Conservation (phyloP, 2,113 vertebrate genomes). For the Phalacrocorax aristotelis region DNA sequence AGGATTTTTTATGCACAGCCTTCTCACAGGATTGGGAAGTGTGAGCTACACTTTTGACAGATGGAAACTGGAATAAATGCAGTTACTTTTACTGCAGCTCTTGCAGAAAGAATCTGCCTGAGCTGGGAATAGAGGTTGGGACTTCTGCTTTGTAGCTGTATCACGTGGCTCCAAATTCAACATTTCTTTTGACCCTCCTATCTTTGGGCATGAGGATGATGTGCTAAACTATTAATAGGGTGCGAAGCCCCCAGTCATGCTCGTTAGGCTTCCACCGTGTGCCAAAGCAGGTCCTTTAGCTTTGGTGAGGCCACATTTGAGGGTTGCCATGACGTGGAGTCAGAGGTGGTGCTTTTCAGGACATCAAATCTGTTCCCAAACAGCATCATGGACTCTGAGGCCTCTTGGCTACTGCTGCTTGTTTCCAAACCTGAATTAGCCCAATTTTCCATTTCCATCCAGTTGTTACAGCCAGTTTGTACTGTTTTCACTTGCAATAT, state of each 20-base stretch:
- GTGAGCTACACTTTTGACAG: not conserved
- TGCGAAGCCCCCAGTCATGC: not conserved
- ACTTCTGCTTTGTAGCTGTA: not conserved
- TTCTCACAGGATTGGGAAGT: not conserved
- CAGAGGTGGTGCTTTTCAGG: accelerated
- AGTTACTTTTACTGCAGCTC: not conserved
- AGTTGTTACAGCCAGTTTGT: not conserved
- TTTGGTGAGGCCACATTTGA: not conserved
- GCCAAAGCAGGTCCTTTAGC: not conserved
- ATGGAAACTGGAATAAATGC: not conserved
- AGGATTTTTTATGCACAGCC: not conserved
- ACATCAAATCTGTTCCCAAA: not conserved
- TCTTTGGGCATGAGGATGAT: not conserved
- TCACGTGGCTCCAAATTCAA: not conserved
- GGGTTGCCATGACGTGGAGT: accelerated
- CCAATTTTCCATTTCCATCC: not conserved
- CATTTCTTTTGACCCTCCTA: not conserved
- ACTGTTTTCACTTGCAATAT: not conserved
- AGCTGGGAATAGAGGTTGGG: not conserved
- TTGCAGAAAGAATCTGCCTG: not conserved
- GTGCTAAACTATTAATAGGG: not conserved
- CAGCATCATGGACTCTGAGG: not conserved
- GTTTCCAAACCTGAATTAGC: not conserved
- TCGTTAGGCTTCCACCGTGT: not conserved
- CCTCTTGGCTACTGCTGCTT: not conserved